Conservation (phyloP, 2,888 invertebrate species). For the Clivina fossor region DNA sequence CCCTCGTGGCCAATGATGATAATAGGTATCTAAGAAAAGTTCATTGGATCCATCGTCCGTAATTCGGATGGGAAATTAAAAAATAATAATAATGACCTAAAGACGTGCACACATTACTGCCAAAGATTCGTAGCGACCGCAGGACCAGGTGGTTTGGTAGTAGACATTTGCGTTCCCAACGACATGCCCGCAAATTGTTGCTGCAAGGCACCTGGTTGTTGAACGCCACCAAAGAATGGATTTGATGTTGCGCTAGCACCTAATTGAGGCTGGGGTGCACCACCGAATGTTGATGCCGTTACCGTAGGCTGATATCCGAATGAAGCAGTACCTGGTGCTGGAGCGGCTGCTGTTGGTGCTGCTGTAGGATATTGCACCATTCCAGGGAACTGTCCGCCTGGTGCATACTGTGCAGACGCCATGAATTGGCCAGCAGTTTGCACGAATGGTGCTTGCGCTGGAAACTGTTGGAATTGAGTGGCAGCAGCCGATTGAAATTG, state of each 20-base stretch:
- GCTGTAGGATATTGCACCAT: constrained; percentile 11
- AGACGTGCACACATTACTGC: constrained; percentile 48
- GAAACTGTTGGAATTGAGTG: constrained; percentile 40
- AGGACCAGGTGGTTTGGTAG: constrained; percentile 18
- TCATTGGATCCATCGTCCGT: constrained; percentile 14
- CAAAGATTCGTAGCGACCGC: constrained; percentile 49
- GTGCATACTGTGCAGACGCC: constrained; percentile 7
- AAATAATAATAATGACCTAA: constrained; percentile 11
- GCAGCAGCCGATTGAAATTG: constrained; percentile 36
- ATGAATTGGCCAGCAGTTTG: constrained; percentile 16
- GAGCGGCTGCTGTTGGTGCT: background rate
- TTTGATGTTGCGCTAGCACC: constrained; percentile 41
- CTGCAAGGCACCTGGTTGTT: constrained; percentile 44
- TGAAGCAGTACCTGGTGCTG: constrained; percentile 7
- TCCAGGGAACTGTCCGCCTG: constrained; percentile 18
- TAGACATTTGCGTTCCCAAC: constrained; percentile 44
- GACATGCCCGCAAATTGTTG: constrained; percentile 59
- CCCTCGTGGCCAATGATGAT: constrained; percentile 5
- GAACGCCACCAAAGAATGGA: constrained; percentile 48
- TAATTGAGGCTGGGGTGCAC: constrained; percentile 5
- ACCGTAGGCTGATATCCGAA: constrained; percentile 23
- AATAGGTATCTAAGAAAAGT: constrained; percentile 15
- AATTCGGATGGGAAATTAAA: constrained; percentile 30
- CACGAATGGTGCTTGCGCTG: constrained; percentile 29
- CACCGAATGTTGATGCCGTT: background rate